Conservation (phyloP, 2,113 vertebrate genomes). For the Chaenocephalus aceratus region DNA sequence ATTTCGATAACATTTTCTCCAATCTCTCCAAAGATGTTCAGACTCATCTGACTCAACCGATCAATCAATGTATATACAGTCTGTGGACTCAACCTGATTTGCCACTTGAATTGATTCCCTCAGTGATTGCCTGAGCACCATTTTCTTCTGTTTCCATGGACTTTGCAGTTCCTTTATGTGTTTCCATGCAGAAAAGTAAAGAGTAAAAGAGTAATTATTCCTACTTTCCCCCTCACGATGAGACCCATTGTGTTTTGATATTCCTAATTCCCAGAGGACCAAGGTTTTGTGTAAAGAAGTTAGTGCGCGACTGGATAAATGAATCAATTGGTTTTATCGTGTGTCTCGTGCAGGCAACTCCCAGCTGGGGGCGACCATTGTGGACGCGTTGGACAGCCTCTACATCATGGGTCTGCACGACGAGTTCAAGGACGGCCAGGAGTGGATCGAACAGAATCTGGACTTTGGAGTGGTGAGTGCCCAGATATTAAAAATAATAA, state of each 20-base stretch:
- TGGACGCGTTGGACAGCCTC: slow-evolving; percentile 97
- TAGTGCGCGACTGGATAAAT: background rate
- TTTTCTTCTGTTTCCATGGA: background rate
- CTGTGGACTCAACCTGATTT: too few relatives aligned
- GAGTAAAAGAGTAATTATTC: background rate
- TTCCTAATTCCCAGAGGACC: slow-evolving; percentile 2
- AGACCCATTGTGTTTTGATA: slow-evolving; percentile 21
- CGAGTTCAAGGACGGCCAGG: slow-evolving; percentile 96
- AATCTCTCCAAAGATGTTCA: too few relatives aligned
- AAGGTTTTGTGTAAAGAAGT: background rate
- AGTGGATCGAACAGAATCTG: slow-evolving; percentile 96
- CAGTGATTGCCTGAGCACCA: background rate
- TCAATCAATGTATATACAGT: too few relatives aligned
- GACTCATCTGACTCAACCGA: too few relatives aligned
- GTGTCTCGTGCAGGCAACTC: slow-evolving; percentile 88
- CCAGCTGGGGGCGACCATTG: slow-evolving; percentile 96
- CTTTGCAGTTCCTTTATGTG: too few relatives aligned
- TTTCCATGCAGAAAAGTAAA: background rate
- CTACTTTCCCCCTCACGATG: slow-evolving; percentile 12
- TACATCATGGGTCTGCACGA: slow-evolving; percentile 98
- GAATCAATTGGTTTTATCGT: background rate
- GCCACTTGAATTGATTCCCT: too few relatives aligned
- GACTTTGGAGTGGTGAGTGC: slow-evolving; percentile 93
- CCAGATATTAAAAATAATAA: too few relatives aligned
- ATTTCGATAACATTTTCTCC: too few relatives aligned